phyloP scores from a whole-genome alignment of 2,888 invertebrate species.

The Lasioglossum leucozonium region DNA sequence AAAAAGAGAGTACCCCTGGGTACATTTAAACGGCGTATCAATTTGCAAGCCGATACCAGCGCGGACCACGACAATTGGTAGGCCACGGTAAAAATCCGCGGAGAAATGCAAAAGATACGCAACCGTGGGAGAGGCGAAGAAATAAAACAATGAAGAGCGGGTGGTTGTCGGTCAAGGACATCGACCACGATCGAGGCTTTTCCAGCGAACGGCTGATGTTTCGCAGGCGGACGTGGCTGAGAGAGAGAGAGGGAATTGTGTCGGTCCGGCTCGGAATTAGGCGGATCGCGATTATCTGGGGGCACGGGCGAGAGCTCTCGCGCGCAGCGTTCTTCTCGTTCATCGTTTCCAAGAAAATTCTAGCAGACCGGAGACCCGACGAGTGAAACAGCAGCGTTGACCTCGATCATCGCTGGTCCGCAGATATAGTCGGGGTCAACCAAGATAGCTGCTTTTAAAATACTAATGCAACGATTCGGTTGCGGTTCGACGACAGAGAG shows the following conservation, averaged over 20 bases:
- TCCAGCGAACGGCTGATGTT: neutral
- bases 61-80: neutral
- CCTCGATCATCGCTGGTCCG: slow-evolving; percentile 51
- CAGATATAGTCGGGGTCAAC: slow-evolving; percentile 51
- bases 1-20: neutral
- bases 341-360: slow-evolving; percentile 36
- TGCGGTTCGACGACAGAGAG: neutral
- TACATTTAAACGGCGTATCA: neutral
- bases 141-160: neutral
- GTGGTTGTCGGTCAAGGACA: slow-evolving; percentile 11
- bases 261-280: slow-evolving; percentile 22
- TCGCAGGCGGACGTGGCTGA: neutral
- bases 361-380: slow-evolving; percentile 26
- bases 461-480: slow-evolving; percentile 44
- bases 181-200: slow-evolving; percentile 4
- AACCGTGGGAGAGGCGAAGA: neutral
- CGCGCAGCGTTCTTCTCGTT: slow-evolving; percentile 9
- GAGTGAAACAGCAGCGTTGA: slow-evolving; percentile 30
- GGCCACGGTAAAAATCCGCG: neutral
- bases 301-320: too few species aligned
- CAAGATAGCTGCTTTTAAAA: slow-evolving; percentile 53
- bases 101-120: neutral
- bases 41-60: neutral
- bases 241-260: neutral
- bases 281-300: slow-evolving; percentile 13